Conservation (phyloP, 2,113 vertebrate species). For the Myiopsitta monachus region DNA sequence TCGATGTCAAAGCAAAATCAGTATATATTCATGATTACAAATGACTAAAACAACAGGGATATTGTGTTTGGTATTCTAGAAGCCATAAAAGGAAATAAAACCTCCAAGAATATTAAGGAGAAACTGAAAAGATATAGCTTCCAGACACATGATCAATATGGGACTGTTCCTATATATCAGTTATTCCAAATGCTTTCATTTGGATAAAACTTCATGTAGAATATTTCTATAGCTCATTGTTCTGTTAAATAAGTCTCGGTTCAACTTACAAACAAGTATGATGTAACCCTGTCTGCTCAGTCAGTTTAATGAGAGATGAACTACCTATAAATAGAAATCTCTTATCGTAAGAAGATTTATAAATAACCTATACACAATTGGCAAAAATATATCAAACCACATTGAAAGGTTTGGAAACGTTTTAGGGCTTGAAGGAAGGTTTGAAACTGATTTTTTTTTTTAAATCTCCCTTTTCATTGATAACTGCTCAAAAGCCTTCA, state of each 20-base stretch:
- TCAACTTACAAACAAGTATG: constrained; percentile 20
- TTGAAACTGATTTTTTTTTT: neutral
- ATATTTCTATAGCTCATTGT: neutral
- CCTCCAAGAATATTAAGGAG: neutral
- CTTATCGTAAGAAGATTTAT: neutral
- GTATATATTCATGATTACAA: constrained; percentile 14
- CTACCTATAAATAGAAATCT: neutral
- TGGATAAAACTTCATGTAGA: neutral
- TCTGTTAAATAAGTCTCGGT: neutral
- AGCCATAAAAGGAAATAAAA: constrained; percentile 15
- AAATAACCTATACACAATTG: neutral
- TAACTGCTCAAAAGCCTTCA: constrained; percentile 5
- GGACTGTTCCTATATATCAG: neutral
- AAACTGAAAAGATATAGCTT: neutral
- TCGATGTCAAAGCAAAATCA: constrained; percentile 12
- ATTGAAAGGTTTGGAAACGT: neutral
- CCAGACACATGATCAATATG: neutral
- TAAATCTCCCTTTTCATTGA: neutral
- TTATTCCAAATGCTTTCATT: neutral
- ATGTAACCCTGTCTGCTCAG: neutral
- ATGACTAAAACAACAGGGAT: constrained; percentile 1
- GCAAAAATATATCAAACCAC: neutral
- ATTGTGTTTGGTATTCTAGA: neutral
- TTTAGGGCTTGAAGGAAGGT: neutral
- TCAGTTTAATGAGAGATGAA: neutral